Evolutionary conservation across 2,797 vertebrate species (phyloP), one percentile per base, ranked within the genome.

Genomic region (Spondyliosoma cantharus): DNA sequence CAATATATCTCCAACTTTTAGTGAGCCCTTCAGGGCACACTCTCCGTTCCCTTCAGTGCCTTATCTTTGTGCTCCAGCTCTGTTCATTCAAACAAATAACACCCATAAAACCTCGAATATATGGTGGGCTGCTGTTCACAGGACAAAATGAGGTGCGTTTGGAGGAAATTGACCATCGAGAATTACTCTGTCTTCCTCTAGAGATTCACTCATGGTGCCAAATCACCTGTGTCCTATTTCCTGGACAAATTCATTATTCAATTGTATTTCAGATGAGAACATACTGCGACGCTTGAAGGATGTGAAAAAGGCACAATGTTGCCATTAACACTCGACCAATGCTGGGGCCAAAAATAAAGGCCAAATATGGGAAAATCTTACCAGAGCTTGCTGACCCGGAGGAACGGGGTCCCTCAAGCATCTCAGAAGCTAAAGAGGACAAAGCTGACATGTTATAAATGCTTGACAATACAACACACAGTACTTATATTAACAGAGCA

Each of bases 371-470:
- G 50, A 74, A 71, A 84, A 71, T 1, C 93, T 95, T 94, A 95
- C 94, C 95, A 91, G 94, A 95, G 83, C 93, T 91, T 71, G 74
- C 67, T 59, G 94, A 94, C 86, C 93, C 93, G 50, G 93, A 86
- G 65, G 94, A 94, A 77, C 87, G 92, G 22, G 88, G 88, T 83
- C 86, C 93, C 90, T 94, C 94, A 68, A 75, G 52, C 93, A 93
- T 91, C 90, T 95, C 93, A 37, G 90, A 27, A 89, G 90, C 93
- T 95, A 74, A 48, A 84, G 69, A 78, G 72, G 53, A 89, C 42
- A 90, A 75, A 86, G 71, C 85, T 24, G 2, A 76, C 60, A 88
- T 25, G 66, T 88, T 81, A 89, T 9, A 22, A 71, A 49, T 63
- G 13, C 22, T 49, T 20, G 52, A 56, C 54, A 58, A 20, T n/a